Base-by-base conservation (phyloP, 53 echinoderm and acorn worm genomes). In the Patiria pectinifera region DNA sequence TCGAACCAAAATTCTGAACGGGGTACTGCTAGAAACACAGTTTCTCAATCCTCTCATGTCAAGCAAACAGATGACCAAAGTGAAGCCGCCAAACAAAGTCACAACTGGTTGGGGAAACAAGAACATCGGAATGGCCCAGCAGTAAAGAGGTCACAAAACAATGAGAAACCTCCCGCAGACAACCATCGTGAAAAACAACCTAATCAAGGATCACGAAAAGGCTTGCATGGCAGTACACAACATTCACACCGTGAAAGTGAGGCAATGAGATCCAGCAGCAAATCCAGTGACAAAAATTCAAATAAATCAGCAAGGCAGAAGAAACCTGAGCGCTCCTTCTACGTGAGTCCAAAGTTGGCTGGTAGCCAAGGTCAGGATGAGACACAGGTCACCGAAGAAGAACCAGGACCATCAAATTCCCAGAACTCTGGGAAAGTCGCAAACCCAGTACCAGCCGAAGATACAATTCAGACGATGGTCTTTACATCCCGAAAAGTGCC, bases 251-350 rank as follows among this genome's bases (percentile, higher is more conserved):
- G 24, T 8, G 87, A 90, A 45, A 48, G 45, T 21, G 66, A 45
- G 48, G 11, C 80, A 21, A 80, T 12, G 12, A 81, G 78, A 78
- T 44, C 77, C 15, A 13, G 35, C 6, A 35, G 59, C 13, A 60
- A 60, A 44, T 76, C 48, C 22, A 60, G 3, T 24, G 48, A 69
- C 14, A 63, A 19, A 12, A 9, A 10, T 66, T 60, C 18, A 19
- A 43, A 45, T 79, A 78, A 89, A 44, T 2, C 80, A 24, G 21
- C 63, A 24, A 80, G 35, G 80, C 80, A 80, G 14, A 90, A 45
- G 69, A 90, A 90, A 43, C 93, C 93, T 18, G 93, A 93, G 11
- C 82, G 93, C 15, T 71, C 93, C 21, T 59, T 93, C 15, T 93
- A 93, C 71, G 63, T 76, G 13, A 74, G 60, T 26, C 93, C 93